These are phyloP conservation scores for Drosophila ohnishii DNA, from an alignment of 1,140 invertebrate species.

Conservation along the genomic window DNA sequence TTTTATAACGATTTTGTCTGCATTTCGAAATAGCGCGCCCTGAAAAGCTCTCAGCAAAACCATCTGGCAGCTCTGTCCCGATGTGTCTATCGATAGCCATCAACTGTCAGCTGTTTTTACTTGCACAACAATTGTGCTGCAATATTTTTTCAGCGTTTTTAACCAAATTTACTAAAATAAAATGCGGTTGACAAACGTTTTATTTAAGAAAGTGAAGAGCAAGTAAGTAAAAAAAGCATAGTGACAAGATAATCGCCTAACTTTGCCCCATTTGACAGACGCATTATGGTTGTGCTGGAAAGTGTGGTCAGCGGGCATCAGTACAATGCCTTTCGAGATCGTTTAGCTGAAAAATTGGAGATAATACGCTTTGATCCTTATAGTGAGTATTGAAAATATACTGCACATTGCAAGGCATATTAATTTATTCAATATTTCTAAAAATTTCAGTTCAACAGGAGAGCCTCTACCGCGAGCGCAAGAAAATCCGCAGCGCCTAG, in stretches of 20 bases:
- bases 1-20: too few relatives aligned
- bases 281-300: conserved; percentile 89
- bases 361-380: conserved; percentile 89
- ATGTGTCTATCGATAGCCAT: conserved; percentile 4
- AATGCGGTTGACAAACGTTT: conserved; percentile 66
- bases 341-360: conserved; percentile 91
- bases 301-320: conserved; percentile 91
- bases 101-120: conserved; percentile 10
- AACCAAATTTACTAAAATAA: conserved; percentile 6
- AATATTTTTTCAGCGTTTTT: conserved; percentile 6
- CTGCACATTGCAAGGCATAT: background rate
- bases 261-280: conserved; percentile 80
- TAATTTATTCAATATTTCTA: background rate
- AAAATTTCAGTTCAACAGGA: conserved; percentile 86
- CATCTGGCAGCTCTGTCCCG: background rate
- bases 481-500: conserved; percentile 86
- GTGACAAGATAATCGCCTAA: conserved; percentile 44
- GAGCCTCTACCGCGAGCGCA: conserved; percentile 87
- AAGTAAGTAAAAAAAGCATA: conserved; percentile 54
- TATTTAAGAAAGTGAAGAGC: conserved; percentile 75
- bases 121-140: conserved; percentile 37
- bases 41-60: background rate
- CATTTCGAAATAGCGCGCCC: background rate
- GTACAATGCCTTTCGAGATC: conserved; percentile 86
- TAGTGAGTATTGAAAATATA: conserved; percentile 85